Percentiles rank a stretch among this genome's conserved stretches.
Conservation (phyloP, 1,140 invertebrate species). For the Aplysia californica region DNA sequence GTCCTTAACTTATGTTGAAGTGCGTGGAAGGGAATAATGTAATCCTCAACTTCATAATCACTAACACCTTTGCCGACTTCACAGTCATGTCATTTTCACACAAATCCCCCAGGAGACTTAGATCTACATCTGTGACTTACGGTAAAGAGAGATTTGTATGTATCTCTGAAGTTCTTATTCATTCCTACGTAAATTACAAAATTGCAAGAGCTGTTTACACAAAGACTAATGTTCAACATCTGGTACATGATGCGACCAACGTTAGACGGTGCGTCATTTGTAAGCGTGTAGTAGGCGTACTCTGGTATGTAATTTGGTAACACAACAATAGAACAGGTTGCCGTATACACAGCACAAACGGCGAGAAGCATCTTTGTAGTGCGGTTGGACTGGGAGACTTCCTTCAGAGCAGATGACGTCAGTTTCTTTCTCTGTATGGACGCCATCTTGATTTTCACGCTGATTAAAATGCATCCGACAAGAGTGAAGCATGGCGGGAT, state of each 20-base stretch:
- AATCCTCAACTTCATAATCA: too few relatives aligned
- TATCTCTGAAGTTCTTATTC: slow-evolving; percentile 3
- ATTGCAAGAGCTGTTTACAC: slow-evolving; percentile 9
- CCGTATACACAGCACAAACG: slow-evolving; percentile 1
- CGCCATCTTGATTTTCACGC: not conserved
- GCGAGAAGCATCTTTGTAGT: slow-evolving; percentile 6
- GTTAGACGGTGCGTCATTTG: not conserved
- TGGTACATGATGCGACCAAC: slow-evolving; percentile 1
- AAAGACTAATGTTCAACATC: not conserved
- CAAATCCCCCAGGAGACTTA: too few relatives aligned
- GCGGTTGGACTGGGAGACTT: not conserved
- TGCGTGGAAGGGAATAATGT: too few relatives aligned
- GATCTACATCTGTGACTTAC: too few relatives aligned
- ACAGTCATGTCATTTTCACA: too few relatives aligned
- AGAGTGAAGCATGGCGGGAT: not conserved
- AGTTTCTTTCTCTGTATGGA: not conserved
- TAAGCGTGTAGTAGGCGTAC: not conserved
- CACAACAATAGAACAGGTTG: not conserved
- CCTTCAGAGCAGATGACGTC: slow-evolving; percentile 5
- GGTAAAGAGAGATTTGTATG: too few relatives aligned
- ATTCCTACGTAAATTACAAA: slow-evolving; percentile 15
- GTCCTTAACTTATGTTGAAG: too few relatives aligned
- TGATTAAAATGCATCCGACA: not conserved
- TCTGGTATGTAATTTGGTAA: not conserved
- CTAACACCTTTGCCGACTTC: too few relatives aligned